Percentiles rank a stretch among this genome's conserved stretches.
These are phyloP conservation scores for Branchipolynoe longqiensis DNA, from an alignment of 2,888 invertebrate genomes.

Conservation along the genomic window DNA sequence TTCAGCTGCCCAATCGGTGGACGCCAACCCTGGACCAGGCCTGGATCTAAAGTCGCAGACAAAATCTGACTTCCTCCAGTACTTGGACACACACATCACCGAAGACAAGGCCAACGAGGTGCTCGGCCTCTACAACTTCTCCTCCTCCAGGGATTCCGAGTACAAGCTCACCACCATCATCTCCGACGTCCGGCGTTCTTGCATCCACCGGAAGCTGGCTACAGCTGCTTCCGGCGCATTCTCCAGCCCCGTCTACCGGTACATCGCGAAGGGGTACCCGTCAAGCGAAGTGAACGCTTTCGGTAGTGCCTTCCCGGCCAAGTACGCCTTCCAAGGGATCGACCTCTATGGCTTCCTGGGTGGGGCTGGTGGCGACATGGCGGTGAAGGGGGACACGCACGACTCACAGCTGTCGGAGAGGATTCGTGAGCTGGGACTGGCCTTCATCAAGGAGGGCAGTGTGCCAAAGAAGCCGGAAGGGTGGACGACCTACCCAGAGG, in stretches of 20 bases:
- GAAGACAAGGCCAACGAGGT: not conserved
- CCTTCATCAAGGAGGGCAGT: not conserved
- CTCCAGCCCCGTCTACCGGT: not conserved
- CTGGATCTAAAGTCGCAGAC: not conserved
- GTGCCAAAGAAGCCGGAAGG: not conserved
- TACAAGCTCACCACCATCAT: slow-evolving; percentile 31
- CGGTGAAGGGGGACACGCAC: not conserved
- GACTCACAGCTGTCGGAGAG: not conserved
- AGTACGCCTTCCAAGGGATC: slow-evolving; percentile 37
- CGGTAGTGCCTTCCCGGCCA: not conserved
- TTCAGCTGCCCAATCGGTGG: slow-evolving; percentile 43
- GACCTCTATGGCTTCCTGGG: slow-evolving; percentile 27
- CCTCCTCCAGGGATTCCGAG: slow-evolving; percentile 1
- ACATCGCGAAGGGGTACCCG: not conserved
- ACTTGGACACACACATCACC: slow-evolving; percentile 2
- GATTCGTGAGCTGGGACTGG: not conserved
- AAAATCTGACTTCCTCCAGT: not conserved
- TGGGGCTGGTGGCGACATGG: not conserved
- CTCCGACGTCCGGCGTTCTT: slow-evolving; percentile 7
- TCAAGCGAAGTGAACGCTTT: slow-evolving; percentile 7
- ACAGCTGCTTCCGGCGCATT: not conserved
- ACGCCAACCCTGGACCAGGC: not conserved
- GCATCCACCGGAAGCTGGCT: slow-evolving; percentile 15
- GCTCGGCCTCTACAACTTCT: not conserved
- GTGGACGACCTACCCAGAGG: not conserved